Base-by-base conservation (phyloP, 2,113 vertebrate genomes). In the Psilopsiagon aymara region DNA sequence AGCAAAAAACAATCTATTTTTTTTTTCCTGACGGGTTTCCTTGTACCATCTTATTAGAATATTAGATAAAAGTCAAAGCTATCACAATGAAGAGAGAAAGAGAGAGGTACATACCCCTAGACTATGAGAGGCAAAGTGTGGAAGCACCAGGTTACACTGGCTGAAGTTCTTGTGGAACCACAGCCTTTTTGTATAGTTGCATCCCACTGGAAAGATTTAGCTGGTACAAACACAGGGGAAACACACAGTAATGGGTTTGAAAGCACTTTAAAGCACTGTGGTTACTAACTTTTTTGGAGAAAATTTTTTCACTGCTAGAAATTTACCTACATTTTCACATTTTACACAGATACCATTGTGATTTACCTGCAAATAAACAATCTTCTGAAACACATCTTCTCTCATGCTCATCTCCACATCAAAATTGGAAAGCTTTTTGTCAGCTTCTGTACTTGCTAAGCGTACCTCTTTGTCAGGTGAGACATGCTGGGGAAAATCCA, bases 401-500 rank as follows among this genome's bases (percentile, higher is more conserved):
- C 99, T 98, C 99, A 99, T 99, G 92, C 98, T 99, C 95, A 99
- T 98, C 97, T 99, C 99, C 90, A 99, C 99, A 77, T 99, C 99
- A 60, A 99, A 99, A 92, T 98, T 98, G 13, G 99, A 99, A 92
- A 99, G 98, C 12, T 94, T 98, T 96, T 99, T 99, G 97, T 99
- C 99, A 16, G 99, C 99, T 93, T 99, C 98, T 5, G 99, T 99
- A 97, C 99, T 99, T 33, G 99, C 99, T 16, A 98, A 95, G n/a
- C 99, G 98, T 28, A 99, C 97, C 29, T 99, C 98, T 96, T 97
- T 98, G 77, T 98, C 97, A 7, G 98, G 97, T 18, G 98, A 99
- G 19, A 99, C 97, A 1, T 99, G 99, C 97, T 99, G 99, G 11
- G 98, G 99, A 95, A 99, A 99, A 96, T 99, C 99, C 43, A 99